phyloP scores from a whole-genome alignment of 2,888 invertebrate genomes.

The Aspidapion aeneum region DNA sequence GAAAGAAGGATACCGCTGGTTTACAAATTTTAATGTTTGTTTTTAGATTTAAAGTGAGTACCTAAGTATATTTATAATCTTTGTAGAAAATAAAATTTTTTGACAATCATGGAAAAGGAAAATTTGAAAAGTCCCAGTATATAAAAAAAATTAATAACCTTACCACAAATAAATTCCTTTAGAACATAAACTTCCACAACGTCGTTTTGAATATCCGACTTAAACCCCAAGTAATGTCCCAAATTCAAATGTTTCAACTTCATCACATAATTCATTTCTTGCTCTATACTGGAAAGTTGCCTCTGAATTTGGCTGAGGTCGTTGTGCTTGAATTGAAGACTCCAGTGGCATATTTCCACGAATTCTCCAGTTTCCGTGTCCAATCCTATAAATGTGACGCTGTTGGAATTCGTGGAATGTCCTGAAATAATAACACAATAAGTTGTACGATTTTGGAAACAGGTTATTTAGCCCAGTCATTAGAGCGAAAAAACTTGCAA shows the following conservation, averaged over 20 bases:
- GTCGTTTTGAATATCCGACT: slow-evolving; percentile 58
- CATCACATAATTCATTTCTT: slow-evolving; percentile 70
- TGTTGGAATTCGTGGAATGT: slow-evolving; percentile 66
- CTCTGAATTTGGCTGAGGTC: slow-evolving; percentile 49
- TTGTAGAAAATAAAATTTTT: no score
- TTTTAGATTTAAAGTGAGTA: no score
- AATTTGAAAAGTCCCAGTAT: no score
- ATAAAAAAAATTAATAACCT: no score
- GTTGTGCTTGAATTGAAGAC: slow-evolving; percentile 49
- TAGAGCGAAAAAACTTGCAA: no score
- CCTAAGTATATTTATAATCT: no score
- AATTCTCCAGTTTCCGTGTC: slow-evolving; percentile 71
- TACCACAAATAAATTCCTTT: slow-evolving; percentile 63
- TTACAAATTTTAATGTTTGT: no score
- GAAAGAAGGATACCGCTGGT: no score
- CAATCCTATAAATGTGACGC: slow-evolving; percentile 71
- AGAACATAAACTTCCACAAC: slow-evolving; percentile 63
- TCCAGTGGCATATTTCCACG: slow-evolving; percentile 76
- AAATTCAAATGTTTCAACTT: slow-evolving; percentile 69
- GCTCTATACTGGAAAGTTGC: slow-evolving; percentile 67
- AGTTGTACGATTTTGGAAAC: no score
- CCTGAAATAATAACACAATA: no score
- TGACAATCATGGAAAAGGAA: no score
- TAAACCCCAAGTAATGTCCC: slow-evolving; percentile 72
- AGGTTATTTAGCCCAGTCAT: no score